These are phyloP conservation scores for Drosophila sulfurigaster DNA, from an alignment of 1,140 invertebrate species.

Conservation along the genomic window DNA sequence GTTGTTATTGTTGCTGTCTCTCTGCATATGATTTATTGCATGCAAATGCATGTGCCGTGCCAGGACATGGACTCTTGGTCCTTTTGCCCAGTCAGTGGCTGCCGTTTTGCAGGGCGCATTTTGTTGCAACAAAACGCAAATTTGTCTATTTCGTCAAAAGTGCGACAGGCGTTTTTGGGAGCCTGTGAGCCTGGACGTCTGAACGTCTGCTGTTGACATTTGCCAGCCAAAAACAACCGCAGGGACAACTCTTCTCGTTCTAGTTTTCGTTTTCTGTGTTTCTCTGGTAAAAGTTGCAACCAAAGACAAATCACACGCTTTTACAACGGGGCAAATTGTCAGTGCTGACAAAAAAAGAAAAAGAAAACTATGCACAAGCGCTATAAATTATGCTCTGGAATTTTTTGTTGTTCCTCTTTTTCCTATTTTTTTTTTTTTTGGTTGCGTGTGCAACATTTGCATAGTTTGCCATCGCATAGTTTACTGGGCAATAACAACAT, in stretches of 20 bases:
- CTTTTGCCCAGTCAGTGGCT: constrained; percentile 20
- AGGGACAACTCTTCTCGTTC: constrained; percentile 11
- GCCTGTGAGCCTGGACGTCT: constrained; percentile 46
- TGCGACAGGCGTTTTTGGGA: constrained; percentile 71
- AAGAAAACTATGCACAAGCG: constrained; percentile 37
- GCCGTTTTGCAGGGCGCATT: constrained; percentile 61
- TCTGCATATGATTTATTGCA: constrained; percentile 82
- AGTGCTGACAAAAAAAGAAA: constrained; percentile 57
- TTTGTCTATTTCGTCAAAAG: constrained; percentile 83
- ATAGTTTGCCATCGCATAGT: constrained; percentile 57
- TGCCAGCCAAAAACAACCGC: constrained; percentile 58
- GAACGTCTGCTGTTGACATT: constrained; percentile 77
- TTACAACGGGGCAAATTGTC: constrained; percentile 81
- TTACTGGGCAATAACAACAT: constrained; percentile 45
- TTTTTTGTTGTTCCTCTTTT: constrained; percentile 29
- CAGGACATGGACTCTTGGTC: constrained; percentile 46
- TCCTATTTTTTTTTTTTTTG: not conserved
- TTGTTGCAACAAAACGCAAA: constrained; percentile 82
- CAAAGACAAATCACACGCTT: constrained; percentile 82
- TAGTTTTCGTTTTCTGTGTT: constrained; percentile 18
- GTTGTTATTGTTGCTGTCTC: constrained; percentile 74
- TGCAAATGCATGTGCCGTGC: constrained; percentile 73
- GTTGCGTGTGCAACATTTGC: constrained; percentile 73
- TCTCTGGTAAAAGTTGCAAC: constrained; percentile 62
- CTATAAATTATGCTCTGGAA: constrained; percentile 75